Base-by-base conservation (phyloP, 2,888 invertebrate genomes). In the Cheilosia scutellata region DNA sequence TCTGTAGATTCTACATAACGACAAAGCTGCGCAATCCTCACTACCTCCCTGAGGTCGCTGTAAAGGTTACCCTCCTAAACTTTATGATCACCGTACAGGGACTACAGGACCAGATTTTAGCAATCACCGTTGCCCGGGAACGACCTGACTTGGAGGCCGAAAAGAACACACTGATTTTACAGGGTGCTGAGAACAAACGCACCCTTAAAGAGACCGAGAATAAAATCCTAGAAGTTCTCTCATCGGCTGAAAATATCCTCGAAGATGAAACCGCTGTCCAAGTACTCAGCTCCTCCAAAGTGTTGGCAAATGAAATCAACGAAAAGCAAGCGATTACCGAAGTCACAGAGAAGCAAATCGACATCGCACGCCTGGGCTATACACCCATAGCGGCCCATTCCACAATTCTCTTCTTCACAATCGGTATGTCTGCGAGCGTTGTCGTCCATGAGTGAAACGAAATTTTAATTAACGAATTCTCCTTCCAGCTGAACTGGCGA, bases 1-100 rank as follows among this genome's bases (percentile, higher is more conserved):
- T n/a, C 0, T 89, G 25, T 89, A 96, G 97, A 89, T 94, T 99
- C 86, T 98, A 98, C 91, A 97, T 99, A 88, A 98, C 98, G 20
- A 98, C 98, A 2, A 98, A 98, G 91, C 93, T 98, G 57, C 94
- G 97, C 27, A 98, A 98, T 93, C 98, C 98, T 0, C 98, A 98
- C 92, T 98, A 98, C 91, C 92, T 98, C 71, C 98, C 98, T 0
- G 98, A 99, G 93, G 95, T 98, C 5, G 96, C 98, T 0, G 98
- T 98, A 0, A 97, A 98, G 91, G 96, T 97, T 5, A 97, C 98
- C 0, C 91, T 98, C 27, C 94, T 98, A 2, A 98, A 98, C 93
- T 98, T 98, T 90, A 97, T 97, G 96, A 95, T 98, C 88, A 98
- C 98, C 4, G 95, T 95, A 51, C 96, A 95, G 71, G 98, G 98